phyloP scores from a whole-genome alignment of 2,113 vertebrate genomes.

The Sitta europaea region DNA sequence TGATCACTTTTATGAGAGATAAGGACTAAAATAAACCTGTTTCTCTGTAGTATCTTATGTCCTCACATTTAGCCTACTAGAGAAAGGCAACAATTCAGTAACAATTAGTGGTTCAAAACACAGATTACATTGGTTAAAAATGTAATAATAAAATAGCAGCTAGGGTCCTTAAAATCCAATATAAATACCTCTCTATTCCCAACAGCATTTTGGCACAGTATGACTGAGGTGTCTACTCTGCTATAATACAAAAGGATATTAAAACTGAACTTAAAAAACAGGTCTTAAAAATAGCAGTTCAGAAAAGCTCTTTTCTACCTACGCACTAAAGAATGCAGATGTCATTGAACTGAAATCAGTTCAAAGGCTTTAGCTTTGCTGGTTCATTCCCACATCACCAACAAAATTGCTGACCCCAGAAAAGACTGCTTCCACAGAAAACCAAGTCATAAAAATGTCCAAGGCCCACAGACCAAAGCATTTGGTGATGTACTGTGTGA shows the following conservation, averaged over 20 bases:
- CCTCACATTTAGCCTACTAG: background rate
- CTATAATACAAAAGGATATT: background rate
- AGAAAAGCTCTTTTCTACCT: background rate
- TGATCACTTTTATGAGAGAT: background rate
- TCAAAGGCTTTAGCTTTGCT: slow-evolving; percentile 2
- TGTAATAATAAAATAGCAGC: background rate
- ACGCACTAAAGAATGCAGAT: background rate
- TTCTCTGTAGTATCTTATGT: background rate
- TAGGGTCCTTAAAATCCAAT: background rate
- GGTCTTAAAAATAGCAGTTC: background rate
- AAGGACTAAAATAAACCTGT: background rate
- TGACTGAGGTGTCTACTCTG: background rate
- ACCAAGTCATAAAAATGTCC: slow-evolving; percentile 2
- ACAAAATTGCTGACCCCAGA: background rate
- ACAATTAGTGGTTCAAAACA: background rate
- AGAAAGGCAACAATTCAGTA: background rate
- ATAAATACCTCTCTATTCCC: background rate
- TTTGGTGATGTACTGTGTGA: slow-evolving; percentile 9
- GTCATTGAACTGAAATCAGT: background rate
- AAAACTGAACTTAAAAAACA: background rate
- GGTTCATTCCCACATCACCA: slow-evolving; percentile 5
- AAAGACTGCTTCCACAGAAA: slow-evolving; percentile 19
- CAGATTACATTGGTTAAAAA: background rate
- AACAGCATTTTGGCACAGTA: background rate
- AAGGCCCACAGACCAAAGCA: background rate